Conservation (phyloP, 2,888 invertebrate genomes). For the Drosophila paranaensis region DNA sequence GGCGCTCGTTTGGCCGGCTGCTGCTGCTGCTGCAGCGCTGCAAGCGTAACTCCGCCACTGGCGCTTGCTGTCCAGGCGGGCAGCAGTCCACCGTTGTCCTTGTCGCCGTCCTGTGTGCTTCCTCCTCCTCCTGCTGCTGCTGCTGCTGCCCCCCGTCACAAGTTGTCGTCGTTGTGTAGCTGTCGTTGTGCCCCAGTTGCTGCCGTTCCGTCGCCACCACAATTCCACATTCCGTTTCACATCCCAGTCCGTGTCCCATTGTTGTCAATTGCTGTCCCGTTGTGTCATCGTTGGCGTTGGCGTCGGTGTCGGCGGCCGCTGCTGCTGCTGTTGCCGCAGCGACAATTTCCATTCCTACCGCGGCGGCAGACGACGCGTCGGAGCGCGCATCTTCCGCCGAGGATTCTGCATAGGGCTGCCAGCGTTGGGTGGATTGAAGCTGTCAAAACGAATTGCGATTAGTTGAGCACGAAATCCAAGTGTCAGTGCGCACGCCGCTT, state of each 20-base stretch:
- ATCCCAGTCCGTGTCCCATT: constrained; percentile 20
- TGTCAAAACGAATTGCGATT: constrained; percentile 40
- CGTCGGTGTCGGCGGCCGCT: not conserved
- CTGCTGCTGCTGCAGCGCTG: constrained; percentile 21
- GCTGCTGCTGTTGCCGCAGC: constrained; percentile 3
- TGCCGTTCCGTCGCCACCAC: constrained; percentile 1
- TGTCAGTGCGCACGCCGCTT: not conserved
- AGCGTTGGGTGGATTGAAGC: constrained; percentile 80
- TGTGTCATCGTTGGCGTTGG: constrained; percentile 10
- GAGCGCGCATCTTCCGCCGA: constrained; percentile 82
- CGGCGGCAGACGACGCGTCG: constrained; percentile 81
- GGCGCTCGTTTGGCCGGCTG: constrained; percentile 13
- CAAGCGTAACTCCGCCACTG: constrained; percentile 3
- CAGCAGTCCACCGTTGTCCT: constrained; percentile 5
- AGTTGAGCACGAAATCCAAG: not conserved
- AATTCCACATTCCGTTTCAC: not conserved
- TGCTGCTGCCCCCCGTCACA: constrained; percentile 15
- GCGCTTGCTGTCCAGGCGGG: constrained; percentile 1
- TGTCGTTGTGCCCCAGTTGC: constrained; percentile 24
- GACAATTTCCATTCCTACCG: constrained; percentile 79
- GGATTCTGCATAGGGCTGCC: constrained; percentile 63
- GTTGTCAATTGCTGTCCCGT: constrained; percentile 41
- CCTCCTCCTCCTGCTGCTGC: not conserved
- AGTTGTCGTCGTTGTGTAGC: constrained; percentile 8
- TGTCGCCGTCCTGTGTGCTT: constrained; percentile 13